Percentiles rank a stretch among this genome's conserved stretches.
These are phyloP conservation scores for Aphelinus atriplicis DNA, from an alignment of 1,140 invertebrate species.

Conservation along the genomic window DNA sequence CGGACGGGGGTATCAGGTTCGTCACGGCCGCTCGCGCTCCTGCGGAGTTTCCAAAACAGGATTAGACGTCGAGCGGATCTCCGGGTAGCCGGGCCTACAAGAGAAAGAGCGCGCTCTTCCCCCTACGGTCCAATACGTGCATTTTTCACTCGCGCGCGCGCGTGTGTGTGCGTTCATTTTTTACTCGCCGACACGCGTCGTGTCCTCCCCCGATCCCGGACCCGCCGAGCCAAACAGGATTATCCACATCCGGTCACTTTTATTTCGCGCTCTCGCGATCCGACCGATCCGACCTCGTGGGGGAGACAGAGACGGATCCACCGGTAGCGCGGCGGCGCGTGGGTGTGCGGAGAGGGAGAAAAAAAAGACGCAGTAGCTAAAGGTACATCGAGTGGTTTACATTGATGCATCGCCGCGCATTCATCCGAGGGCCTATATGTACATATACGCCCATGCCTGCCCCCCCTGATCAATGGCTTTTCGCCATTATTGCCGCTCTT, in stretches of 20 bases:
- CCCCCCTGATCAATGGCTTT: conserved; percentile 46
- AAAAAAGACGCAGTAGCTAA: conserved; percentile 38
- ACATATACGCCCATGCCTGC: not conserved
- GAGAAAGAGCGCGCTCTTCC: not conserved
- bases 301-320: too few relatives aligned
- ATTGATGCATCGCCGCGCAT: conserved; percentile 51
- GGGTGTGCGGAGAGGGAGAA: conserved; percentile 13
- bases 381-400: conserved; percentile 56
- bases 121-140: not conserved
- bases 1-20: conserved; percentile 51
- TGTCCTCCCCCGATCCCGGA: conserved; percentile 14
- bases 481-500: conserved; percentile 48
- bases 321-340: conserved; percentile 10
- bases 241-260: conserved; percentile 63
- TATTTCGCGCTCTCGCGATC: conserved; percentile 5
- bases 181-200: conserved; percentile 9
- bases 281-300: too few relatives aligned
- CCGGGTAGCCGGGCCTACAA: not conserved
- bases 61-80: conserved; percentile 51
- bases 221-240: conserved; percentile 46
- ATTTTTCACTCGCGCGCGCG: conserved; percentile 15
- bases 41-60: conserved; percentile 57
- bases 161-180: conserved; percentile 25
- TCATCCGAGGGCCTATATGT: conserved; percentile 20
- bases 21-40: conserved; percentile 53